Base-by-base conservation (phyloP, 2,113 vertebrate genomes). In the Ramphastos sulfuratus region DNA sequence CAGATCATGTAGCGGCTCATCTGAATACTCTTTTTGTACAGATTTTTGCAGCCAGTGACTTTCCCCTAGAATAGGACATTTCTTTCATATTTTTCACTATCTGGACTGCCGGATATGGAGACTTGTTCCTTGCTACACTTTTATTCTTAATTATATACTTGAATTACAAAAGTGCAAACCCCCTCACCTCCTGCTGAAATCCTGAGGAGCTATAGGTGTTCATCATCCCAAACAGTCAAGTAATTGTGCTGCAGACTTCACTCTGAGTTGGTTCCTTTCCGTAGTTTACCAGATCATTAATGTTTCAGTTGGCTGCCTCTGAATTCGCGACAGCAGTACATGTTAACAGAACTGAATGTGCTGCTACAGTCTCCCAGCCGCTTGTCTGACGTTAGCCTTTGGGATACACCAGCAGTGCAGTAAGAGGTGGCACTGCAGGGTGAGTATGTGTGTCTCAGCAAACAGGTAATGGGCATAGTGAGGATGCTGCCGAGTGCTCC, bases 291-390 rank as follows among this genome's bases (percentile, higher is more conserved):
- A 87, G 91, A 52, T 94, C 79, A n/a, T 92, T 80, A 80, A 74
- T 80, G 87, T 94, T 96, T 92, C 89, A 85, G 72, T 76, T 83
- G 91, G 75, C 94, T 92, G 93, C 48, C 56, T 89, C 87, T 83
- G 88, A 81, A 76, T 59, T 77, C 89, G 33, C 21, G 84, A 58
- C 89, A 85, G 90, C 85, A 81, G 69, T 25, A 21, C 58, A 54
- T 35, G 77, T 35, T 67, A 90, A 15, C 82, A 81, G 86, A 70
- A 73, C 81, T 24, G 35, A 31, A 24, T 39, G 89, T 85, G 84
- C 84, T 85, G 25, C 89, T 72, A 13, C n/a, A 19, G 61, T n/a
- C 56, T 78, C 69, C 23, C 66, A 86, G 65, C 20, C 72, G 85
- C 30, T 48, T 24, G 20, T 16, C 54, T 28, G 89, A 35, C 1